Evolutionary conservation across 2,888 invertebrate species (phyloP), one percentile per base, ranked within the genome.

Genomic region (Protophormia terraenovae): DNA sequence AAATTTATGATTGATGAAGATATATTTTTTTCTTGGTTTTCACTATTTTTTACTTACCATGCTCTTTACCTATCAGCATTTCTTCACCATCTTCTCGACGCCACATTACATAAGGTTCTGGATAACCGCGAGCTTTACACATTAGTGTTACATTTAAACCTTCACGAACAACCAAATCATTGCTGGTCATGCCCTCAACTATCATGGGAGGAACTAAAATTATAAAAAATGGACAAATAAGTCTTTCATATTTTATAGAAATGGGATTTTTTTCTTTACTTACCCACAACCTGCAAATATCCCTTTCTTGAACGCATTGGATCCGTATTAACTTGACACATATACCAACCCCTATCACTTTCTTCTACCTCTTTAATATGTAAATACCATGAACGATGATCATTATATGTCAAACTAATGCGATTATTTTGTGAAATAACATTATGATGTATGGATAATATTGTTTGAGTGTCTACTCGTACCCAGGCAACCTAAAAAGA

Each of bases 41-140:
- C n/a, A n/a, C n/a, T n/a, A n/a, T n/a, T n/a, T n/a, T n/a, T 32
- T 32, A 88, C 93, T 94, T 93, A 97, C 97, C 97, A 90, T 95
- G 95, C 92, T 97, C 96, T n/a, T 97, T 97, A 90, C 97, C 97
- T 93, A 97, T 97, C 92, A 96, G 95, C 93, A 97, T 97, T 91
- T 97, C 96, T 89, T 96, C 96, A 79, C 97, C 97, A 90, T 98
- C 97, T 93, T 97, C 97, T 47, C 97, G 94, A 55, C 97, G 94
- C 97, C 97, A 98, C 96, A 97, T 97, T 88, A 98, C 97, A 92
- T 97, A 97, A 14, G 98, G 98, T 89, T 97, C 97, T 0, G 97
- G 97, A 92, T 97, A 97, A 88, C 97, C 97, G 19, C 95, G 95
- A 27, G 98, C 98, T 90, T 97, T 96, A 92, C 98, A 98, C 87